Percentiles rank a stretch among this genome's conserved stretches.
These are phyloP conservation scores for Anthoscopus minutus DNA, from an alignment of 2,113 vertebrate genomes.

Conservation along the genomic window DNA sequence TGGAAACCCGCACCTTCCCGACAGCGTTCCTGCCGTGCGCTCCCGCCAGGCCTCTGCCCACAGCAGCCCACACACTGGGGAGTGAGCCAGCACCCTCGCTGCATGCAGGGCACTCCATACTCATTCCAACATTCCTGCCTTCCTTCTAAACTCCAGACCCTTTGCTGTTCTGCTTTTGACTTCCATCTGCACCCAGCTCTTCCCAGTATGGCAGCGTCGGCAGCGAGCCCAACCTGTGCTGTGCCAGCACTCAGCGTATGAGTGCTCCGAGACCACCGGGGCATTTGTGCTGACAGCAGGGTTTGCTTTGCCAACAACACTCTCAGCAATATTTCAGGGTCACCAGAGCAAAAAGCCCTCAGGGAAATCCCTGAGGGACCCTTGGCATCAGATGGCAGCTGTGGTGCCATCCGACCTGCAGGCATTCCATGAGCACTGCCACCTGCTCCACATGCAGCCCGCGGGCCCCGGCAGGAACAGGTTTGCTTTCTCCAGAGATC, in stretches of 20 bases:
- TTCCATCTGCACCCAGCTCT: slow-evolving; percentile 31
- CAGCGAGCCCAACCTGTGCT: neutral
- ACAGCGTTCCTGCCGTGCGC: slow-evolving; percentile 48
- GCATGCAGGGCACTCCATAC: slow-evolving; percentile 43
- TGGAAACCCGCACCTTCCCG: slow-evolving; percentile 70
- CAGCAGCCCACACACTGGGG: slow-evolving; percentile 65
- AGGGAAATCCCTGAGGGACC: neutral
- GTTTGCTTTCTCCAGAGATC: neutral
- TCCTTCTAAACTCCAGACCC: slow-evolving; percentile 19
- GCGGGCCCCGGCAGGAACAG: neutral
- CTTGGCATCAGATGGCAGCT: neutral
- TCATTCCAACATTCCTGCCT: slow-evolving; percentile 23
- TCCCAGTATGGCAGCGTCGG: neutral
- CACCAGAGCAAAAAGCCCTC: neutral
- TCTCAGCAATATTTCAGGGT: neutral
- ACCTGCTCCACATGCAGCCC: neutral
- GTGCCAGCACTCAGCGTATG: neutral
- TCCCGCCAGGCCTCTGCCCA: slow-evolving; percentile 63
- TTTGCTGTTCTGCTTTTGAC: neutral
- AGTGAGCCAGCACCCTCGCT: slow-evolving; percentile 47
- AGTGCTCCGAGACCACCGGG: neutral
- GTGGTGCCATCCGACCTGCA: neutral
- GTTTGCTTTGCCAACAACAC: neutral
- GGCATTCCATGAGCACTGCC: neutral
- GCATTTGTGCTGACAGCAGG: neutral